Evolutionary conservation across 2,888 invertebrate genomes (phyloP).

Genomic region (Hydrotaea diabolus): DNA sequence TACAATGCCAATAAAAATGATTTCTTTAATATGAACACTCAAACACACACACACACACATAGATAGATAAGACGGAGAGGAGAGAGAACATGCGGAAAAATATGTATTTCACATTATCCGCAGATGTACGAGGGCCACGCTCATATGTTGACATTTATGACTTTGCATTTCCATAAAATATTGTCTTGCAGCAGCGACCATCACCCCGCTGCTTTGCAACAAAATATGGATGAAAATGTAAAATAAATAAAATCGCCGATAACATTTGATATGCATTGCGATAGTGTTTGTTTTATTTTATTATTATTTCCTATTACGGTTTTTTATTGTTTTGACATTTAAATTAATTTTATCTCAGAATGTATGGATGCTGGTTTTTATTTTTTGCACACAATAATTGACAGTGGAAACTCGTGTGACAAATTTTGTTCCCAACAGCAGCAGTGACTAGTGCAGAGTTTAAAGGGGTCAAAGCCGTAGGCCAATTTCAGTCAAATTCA

Average conservation of each 20-base stretch:
- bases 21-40: conserved; percentile 32
- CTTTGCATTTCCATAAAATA: not conserved
- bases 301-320: conserved; percentile 37
- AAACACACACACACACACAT: not conserved
- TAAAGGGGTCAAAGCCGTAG: too few relatives aligned
- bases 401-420: conserved; percentile 4
- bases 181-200: not conserved
- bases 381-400: conserved; percentile 9
- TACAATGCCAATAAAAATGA: conserved; percentile 31
- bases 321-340: conserved; percentile 36
- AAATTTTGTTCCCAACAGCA: not conserved
- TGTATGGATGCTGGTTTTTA: conserved; percentile 22
- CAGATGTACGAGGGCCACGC: too few relatives aligned
- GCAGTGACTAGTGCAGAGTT: not conserved
- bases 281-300: conserved; percentile 39
- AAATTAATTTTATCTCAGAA: conserved; percentile 36
- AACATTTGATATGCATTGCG: conserved; percentile 18
- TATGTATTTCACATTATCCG: too few relatives aligned
- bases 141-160: conserved; percentile 9
- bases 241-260: conserved; percentile 34
- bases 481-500: too few relatives aligned
- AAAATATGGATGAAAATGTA: conserved; percentile 10
- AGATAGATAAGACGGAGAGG: too few relatives aligned
- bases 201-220: not conserved
- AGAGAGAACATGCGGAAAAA: too few relatives aligned